Base-by-base conservation (phyloP, 2,113 vertebrate genomes). In the Macrotus californicus region DNA sequence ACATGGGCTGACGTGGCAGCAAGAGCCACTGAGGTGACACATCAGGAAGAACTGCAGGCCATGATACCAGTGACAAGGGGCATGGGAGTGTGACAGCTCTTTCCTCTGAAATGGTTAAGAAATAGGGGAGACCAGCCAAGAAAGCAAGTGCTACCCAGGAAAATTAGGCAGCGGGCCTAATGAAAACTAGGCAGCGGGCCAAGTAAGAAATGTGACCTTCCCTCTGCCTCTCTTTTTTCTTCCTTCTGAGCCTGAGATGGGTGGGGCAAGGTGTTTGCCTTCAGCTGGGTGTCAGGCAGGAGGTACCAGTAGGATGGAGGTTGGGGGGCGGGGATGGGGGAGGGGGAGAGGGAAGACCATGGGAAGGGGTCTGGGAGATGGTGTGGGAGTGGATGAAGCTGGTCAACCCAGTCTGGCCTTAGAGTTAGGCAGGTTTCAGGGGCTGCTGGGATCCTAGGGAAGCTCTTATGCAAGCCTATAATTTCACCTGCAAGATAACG, bases 91-190 rank as follows among this genome's bases (percentile, higher is more conserved):
- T 61, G 97, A 77, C 34, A 29, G 39, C 69, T 50, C 59, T 70
- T 59, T 80, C 77, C 94, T 52, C 85, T 10, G n/a, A 92, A 87
- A 94, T 48, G 73, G 95, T 94, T 95, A 94, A 92, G 95, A 92
- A 93, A 93, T 86, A 96, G 66, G 69, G 34, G 85, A 92, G n/a
- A 86, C 41, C 14, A 18, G 89, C 90, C 97, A 94, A 94, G 92
- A 88, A 39, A 76, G 92, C 77, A 36, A 94, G 90, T 69, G 87
- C 91, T 79, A 16, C 93, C 95, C 96, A 94, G 97, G 97, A 96
- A 97, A 97, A 97, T 96, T 76, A 97, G 96, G 96, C 97, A 96
- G 94, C n/a, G 10, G 91, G 95, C 95, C 96, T 96, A 93, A 94
- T 95, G 96, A 97, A 97, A 96, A 92, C 76, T 81, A 94, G 97